Conservation (phyloP, 1,140 invertebrate species). For the Acromyrmex heyeri region DNA sequence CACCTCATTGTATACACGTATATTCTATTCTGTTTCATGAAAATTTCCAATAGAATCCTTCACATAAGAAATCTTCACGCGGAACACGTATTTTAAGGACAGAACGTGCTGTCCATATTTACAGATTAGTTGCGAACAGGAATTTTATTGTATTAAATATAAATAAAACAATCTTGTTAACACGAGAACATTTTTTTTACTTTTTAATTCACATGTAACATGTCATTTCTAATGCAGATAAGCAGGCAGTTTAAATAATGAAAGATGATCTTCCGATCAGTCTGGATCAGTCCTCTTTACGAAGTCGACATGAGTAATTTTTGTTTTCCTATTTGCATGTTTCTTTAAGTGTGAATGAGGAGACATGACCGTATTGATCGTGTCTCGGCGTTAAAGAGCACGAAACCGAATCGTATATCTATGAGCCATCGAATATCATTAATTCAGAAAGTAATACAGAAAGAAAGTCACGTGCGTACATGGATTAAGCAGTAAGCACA, state of each 20-base stretch:
- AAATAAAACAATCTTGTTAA: constrained; percentile 31
- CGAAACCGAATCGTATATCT: no score
- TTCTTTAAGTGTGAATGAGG: background rate
- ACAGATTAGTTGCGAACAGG: constrained; percentile 6
- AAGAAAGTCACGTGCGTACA: background rate
- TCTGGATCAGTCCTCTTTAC: background rate
- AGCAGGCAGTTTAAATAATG: background rate
- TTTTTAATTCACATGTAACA: background rate
- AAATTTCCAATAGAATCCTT: background rate
- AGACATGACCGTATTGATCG: no score
- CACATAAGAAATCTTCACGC: background rate
- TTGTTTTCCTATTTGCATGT: background rate
- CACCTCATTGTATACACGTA: background rate
- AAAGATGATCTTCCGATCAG: background rate
- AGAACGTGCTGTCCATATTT: background rate
- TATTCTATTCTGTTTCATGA: background rate
- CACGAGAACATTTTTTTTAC: background rate
- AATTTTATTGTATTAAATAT: constrained; percentile 25
- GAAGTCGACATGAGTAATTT: background rate
- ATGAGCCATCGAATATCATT: background rate
- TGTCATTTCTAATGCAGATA: background rate
- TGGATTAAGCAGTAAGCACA: background rate
- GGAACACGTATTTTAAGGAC: background rate
- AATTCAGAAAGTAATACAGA: background rate
- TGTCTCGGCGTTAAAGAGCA: no score